Percentiles rank a stretch among this genome's conserved stretches.
phyloP scores from a whole-genome alignment of 2,113 vertebrate genomes.

The Buteo buteo region DNA sequence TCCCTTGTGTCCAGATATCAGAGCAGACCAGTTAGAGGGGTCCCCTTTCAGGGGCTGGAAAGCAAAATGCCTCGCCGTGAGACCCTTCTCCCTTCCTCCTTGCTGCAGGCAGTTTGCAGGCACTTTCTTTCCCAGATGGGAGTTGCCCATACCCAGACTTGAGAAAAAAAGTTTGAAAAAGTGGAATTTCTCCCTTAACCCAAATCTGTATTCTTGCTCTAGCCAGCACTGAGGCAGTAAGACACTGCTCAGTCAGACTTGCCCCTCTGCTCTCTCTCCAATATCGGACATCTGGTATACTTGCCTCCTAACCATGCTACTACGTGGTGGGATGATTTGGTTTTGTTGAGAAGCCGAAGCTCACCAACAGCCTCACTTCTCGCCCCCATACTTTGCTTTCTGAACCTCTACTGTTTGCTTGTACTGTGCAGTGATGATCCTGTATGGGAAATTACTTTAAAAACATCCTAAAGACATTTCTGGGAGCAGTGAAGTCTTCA shows the following conservation, averaged over 20 bases:
- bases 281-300: background rate
- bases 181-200: background rate
- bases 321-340: background rate
- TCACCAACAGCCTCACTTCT: background rate
- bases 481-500: background rate
- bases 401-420: background rate
- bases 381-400: background rate
- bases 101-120: background rate
- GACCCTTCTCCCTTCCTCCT: background rate
- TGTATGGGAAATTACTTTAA: background rate
- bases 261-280: accelerated
- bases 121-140: background rate
- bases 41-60: background rate
- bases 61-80: background rate
- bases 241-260: background rate
- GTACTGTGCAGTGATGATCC: background rate
- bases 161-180: background rate
- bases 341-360: background rate
- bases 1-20: background rate
- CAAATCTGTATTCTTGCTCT: background rate
- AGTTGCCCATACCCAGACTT: accelerated
- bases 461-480: background rate
- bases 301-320: background rate
- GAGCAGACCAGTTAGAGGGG: background rate
- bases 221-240: background rate